A percentile compares a stretch with the other conserved stretches of the same genome.
Evolutionary conservation across 53 echinoderm and acorn worm species (phyloP).

Genomic region (Temnopleurus reevesii): DNA sequence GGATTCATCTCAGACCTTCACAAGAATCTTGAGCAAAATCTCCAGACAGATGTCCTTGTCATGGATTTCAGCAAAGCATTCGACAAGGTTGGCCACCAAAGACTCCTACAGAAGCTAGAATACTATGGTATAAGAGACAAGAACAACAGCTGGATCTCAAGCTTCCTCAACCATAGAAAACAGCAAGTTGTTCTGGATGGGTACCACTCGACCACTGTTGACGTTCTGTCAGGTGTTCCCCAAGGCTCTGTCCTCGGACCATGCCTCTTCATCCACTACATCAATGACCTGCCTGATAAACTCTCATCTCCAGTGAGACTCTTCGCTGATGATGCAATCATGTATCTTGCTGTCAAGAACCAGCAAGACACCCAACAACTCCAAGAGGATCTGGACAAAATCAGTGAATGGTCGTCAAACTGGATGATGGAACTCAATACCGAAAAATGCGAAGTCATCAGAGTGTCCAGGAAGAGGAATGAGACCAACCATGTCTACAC

Average conservation of each 20-base stretch:
- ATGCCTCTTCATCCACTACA: conserved; percentile 31
- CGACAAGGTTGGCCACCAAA: conserved; percentile 46
- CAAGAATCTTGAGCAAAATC: conserved; percentile 17
- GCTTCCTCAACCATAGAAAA: conserved; percentile 40
- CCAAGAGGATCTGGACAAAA: conserved; percentile 36
- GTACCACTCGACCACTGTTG: neutral
- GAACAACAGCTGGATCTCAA: conserved; percentile 36
- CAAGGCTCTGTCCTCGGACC: conserved; percentile 60
- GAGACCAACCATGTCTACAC: conserved; percentile 10
- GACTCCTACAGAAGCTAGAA: conserved; percentile 32
- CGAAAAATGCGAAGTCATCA: conserved; percentile 37
- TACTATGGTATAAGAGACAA: conserved; percentile 37
- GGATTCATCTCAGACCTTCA: conserved; percentile 13
- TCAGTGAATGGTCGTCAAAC: neutral
- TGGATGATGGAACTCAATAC: conserved; percentile 51
- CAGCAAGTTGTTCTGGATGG: conserved; percentile 29
- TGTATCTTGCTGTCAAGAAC: conserved; percentile 1
- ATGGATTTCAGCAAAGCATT: conserved; percentile 43
- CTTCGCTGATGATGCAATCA: conserved; percentile 51
- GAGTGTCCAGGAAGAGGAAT: conserved; percentile 12
- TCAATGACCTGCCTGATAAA: conserved; percentile 46
- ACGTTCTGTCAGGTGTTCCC: conserved; percentile 44
- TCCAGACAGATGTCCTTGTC: conserved; percentile 12
- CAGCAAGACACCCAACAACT: neutral
- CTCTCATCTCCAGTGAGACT: conserved; percentile 15